Evolutionary conservation across 2,888 invertebrate species (phyloP).

Genomic region (Brachynemurus nebulosus): DNA sequence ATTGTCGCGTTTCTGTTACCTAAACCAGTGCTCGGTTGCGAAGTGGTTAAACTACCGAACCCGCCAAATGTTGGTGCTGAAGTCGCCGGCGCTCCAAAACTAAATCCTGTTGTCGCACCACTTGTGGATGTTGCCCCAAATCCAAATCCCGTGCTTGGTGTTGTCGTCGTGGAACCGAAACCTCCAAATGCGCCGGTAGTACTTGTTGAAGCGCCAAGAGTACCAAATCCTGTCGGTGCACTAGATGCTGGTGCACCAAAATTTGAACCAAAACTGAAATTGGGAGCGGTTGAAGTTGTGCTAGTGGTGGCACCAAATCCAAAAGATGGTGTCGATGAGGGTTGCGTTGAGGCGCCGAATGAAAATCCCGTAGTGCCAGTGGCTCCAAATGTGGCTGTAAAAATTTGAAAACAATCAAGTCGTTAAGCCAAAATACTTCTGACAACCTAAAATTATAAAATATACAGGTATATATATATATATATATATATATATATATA

Average conservation of each 20-base stretch:
- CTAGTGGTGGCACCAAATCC: constrained; percentile 30
- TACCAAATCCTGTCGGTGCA: constrained; percentile 18
- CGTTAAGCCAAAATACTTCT: no score
- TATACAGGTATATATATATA: no score
- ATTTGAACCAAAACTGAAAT: constrained; percentile 35
- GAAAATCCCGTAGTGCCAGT: constrained; percentile 32
- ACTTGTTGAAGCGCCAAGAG: constrained; percentile 21
- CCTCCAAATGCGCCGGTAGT: constrained; percentile 17
- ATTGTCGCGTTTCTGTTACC: no score
- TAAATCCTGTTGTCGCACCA: constrained; percentile 16
- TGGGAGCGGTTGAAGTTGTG: constrained; percentile 17
- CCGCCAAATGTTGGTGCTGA: constrained; percentile 7
- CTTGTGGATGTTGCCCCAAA: constrained; percentile 20
- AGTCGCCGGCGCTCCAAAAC: constrained; percentile 20
- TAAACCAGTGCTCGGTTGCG: no score
- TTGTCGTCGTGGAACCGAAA: constrained; percentile 24
- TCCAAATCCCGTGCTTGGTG: constrained; percentile 32
- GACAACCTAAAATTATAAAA: no score
- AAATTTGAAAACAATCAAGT: no score
- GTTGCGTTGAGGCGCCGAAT: constrained; percentile 29
- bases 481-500: no score
- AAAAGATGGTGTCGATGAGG: constrained; percentile 33
- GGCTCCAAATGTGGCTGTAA: constrained; percentile 20
- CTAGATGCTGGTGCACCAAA: constrained; percentile 26
- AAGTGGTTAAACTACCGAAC: constrained; percentile 4